Evolutionary conservation across 2,113 vertebrate species (phyloP).

Genomic region (Euleptes europaea): DNA sequence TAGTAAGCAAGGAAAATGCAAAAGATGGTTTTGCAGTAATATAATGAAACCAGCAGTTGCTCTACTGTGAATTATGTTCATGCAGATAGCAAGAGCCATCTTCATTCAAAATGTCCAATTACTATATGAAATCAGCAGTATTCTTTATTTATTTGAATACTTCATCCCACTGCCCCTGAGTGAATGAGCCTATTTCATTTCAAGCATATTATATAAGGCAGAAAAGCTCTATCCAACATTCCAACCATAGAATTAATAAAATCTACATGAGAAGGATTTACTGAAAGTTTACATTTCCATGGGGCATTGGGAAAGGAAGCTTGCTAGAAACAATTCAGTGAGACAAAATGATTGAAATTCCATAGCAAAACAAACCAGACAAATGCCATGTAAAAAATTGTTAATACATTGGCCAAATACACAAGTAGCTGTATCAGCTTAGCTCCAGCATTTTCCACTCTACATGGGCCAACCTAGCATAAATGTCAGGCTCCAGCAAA

Average conservation of each 20-base stretch:
- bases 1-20: slow-evolving; percentile 8
- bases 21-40: slow-evolving; percentile 5
- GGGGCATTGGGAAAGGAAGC: background rate
- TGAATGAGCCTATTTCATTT: slow-evolving; percentile 1
- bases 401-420: background rate
- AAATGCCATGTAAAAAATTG: background rate
- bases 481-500: too few species aligned
- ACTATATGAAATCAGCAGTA: slow-evolving; percentile 21
- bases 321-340: background rate
- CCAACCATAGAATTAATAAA: slow-evolving; percentile 5
- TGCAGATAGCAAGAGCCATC: background rate
- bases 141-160: slow-evolving; percentile 2
- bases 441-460: background rate
- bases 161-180: background rate
- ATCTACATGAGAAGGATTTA: background rate
- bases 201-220: background rate
- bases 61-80: slow-evolving; percentile 6
- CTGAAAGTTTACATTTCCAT: background rate
- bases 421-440: background rate
- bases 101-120: slow-evolving; percentile 16
- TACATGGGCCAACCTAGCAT: background rate
- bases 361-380: background rate
- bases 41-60: background rate
- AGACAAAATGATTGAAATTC: background rate
- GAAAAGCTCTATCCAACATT: background rate